Percentiles rank a stretch among this genome's conserved stretches.
Evolutionary conservation across 2,888 invertebrate genomes (phyloP).

Genomic region (Cantharis nigra): DNA sequence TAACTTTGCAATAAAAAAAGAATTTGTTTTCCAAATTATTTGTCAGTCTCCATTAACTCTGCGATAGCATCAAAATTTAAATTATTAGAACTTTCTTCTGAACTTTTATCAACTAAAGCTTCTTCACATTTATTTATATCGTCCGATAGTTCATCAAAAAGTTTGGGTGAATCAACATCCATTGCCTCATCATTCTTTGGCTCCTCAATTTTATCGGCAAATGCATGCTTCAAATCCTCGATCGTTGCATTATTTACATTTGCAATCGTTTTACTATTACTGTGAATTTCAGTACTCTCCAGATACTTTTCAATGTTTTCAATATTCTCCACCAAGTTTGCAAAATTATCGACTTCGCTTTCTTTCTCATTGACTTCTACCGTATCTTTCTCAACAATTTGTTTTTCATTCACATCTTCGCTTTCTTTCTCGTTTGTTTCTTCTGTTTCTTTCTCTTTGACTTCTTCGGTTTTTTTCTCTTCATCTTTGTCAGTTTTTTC

Average conservation of each 20-base stretch:
- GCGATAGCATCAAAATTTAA: background rate
- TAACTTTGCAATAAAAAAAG: background rate
- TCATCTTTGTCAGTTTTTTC: conserved; percentile 16
- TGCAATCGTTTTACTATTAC: background rate
- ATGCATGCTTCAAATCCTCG: background rate
- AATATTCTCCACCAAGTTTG: background rate
- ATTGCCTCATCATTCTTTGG: background rate
- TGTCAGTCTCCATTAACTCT: background rate
- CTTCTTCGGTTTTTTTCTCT: conserved; percentile 12
- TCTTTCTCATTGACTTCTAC: conserved; percentile 1
- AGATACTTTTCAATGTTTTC: background rate
- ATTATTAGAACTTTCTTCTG: background rate
- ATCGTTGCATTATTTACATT: background rate
- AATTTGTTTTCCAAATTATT: background rate
- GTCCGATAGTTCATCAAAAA: background rate
- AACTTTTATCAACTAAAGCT: background rate
- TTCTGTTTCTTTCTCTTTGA: background rate
- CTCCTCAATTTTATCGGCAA: background rate
- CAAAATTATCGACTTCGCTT: background rate
- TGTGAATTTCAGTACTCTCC: background rate
- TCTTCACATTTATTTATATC: background rate
- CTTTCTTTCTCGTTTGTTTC: conserved; percentile 5
- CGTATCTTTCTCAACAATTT: background rate
- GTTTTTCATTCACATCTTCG: background rate
- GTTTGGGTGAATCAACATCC: background rate